Percentiles rank a stretch among this genome's conserved stretches.
Conservation (phyloP, 2,113 vertebrate species). For the Lepidothrix coronata region DNA sequence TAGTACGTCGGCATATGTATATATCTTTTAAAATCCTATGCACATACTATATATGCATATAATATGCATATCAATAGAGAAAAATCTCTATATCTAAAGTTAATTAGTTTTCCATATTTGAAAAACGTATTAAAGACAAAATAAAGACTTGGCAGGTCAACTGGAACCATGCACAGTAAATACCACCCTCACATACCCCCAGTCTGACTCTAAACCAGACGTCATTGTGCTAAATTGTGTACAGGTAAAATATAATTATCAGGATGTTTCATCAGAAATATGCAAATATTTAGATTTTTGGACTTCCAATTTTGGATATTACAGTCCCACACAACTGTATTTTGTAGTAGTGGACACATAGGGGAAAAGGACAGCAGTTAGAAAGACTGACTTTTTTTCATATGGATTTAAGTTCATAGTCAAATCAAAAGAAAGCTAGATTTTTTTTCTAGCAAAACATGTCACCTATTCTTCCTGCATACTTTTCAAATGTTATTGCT, state of each 20-base stretch:
- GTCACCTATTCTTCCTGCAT: neutral
- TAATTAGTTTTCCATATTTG: neutral
- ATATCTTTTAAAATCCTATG: neutral
- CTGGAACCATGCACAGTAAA: neutral
- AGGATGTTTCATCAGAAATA: neutral
- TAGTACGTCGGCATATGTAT: neutral
- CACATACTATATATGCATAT: neutral
- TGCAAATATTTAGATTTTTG: neutral
- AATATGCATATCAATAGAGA: neutral
- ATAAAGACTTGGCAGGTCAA: neutral
- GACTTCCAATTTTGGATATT: neutral
- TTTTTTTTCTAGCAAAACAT: neutral
- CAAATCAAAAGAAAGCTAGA: neutral
- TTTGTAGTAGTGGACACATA: neutral
- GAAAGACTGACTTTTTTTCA: neutral
- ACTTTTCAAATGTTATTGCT: neutral
- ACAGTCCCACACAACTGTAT: neutral
- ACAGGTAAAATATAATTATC: neutral
- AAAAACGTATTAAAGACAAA: neutral
- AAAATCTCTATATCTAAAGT: neutral
- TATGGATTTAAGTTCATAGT: neutral
- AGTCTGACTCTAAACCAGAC: neutral
- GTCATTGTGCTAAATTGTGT: neutral
- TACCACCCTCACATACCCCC: neutral
- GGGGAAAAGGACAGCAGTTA: neutral